Base-by-base conservation (phyloP, 92 coral and sea anemone genomes). In the Meandrina meandrites region DNA sequence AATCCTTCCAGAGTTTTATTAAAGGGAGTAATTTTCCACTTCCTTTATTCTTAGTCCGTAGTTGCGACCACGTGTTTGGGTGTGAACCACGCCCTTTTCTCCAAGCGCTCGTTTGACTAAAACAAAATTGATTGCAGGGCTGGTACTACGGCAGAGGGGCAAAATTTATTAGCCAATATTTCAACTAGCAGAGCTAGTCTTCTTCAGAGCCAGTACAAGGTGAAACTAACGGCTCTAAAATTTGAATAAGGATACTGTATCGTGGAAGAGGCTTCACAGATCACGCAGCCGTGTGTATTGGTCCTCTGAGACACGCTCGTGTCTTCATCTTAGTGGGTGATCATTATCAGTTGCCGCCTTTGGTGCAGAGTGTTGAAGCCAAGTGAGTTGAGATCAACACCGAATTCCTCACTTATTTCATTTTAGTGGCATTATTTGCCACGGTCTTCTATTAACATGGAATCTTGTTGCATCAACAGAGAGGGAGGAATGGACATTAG, bases 51-150 rank as follows among this genome's bases (percentile, higher is more conserved):
- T 32, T 76, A 97, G 99, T 42, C 89, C 37, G 92, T 97, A 31
- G 99, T 97, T 32, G 99, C 99, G 42, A 97, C 99, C 87, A 97
- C 99, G 22, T 97, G 99, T 93, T 90, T 97, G 34, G 98, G 99
- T 24, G 97, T 92, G 81, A 97, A 95, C 87, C 98, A 97, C 90
- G 96, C 96, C 79, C 79, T 97, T 67, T 95, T 97, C 90, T 90
- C 95, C 17, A 96, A 97, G 84, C 95, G 96, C 42, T 93, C 96
- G 50, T 97, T 97, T 85, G 99, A 97, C 76, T 97, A n/a, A n/a
- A n/a, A n/a, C n/a, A n/a, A n/a, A n/a, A n/a, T n/a, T n/a, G n/a
- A n/a, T n/a, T n/a, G n/a, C n/a, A n/a, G n/a, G n/a, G n/a, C n/a
- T n/a, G n/a, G n/a, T n/a, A n/a, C n/a, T n/a, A n/a, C n/a, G n/a